Base-by-base conservation (phyloP, 2,113 vertebrate species). In the Cyrtonyx montezumae region DNA sequence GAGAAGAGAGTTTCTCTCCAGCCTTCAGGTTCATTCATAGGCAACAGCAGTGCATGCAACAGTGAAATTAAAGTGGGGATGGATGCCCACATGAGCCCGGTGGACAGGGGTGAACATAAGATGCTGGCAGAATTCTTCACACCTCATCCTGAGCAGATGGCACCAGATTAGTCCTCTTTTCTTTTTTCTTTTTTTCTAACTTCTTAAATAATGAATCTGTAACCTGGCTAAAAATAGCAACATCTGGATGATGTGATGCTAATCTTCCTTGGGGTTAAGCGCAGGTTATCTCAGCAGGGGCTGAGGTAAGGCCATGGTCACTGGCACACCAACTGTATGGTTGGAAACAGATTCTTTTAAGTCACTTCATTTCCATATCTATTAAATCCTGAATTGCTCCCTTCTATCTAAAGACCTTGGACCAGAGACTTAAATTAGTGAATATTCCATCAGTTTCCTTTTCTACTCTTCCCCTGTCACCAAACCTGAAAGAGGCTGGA, bases 71-170 rank as follows among this genome's bases (percentile, higher is more conserved):
- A 62, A 69, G 26, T n/a, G 71, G 87, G 62, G 80, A 62, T 30
- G 45, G 87, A 91, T 73, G 22, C 63, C 59, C 12, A 0, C 2
- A 14, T 45, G 82, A 87, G 13, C 67, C 67, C 51, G 32, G 59
- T 0, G 1, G 48, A 32, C 42, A 82, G 49, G 23, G 82, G n/a
- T 13, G 88, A 95, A 76, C 70, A 45, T 3, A 23, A 91, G 82
- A 76, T 11, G 80, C 70, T 90, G 79, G 87, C 69, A 90, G 76
- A 66, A 78, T 74, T 71, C 77, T 84, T 90, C 79, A 84, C 74
- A 80, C 82, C 78, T 95, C 56, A 23, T 66, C 86, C 82, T n/a
- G 63, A 95, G 79, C 96, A 95, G 96, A 94, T 97, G 96, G 94
- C 56, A 78, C 13, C 46, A 36, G 73, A 93, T 86, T 68, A 82